phyloP scores from a whole-genome alignment of 2,797 vertebrate genomes.

The Galagoides demidoff region DNA sequence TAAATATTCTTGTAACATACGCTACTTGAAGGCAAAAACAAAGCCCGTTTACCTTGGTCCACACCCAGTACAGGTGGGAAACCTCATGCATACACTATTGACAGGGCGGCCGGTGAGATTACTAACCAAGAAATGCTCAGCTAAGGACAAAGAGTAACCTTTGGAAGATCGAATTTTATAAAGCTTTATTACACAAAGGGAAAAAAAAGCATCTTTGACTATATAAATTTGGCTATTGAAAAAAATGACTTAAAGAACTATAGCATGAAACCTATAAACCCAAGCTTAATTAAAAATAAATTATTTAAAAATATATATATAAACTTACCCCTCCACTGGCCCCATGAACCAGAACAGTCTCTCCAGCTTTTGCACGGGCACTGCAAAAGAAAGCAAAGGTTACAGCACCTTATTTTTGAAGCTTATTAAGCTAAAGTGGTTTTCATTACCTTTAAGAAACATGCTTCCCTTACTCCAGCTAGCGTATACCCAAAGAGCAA shows the following conservation, averaged over 20 bases:
- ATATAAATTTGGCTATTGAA: constrained; percentile 8
- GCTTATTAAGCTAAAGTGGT: not conserved
- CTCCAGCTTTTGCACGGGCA: constrained; percentile 90
- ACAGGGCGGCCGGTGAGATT: not conserved
- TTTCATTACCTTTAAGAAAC: not conserved
- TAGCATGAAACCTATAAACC: not conserved
- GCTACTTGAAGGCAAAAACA: constrained; percentile 39
- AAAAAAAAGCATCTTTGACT: not conserved
- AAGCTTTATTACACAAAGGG: not conserved
- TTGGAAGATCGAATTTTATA: not conserved
- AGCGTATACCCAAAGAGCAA: not conserved
- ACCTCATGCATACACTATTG: not conserved
- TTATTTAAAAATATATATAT: not conserved
- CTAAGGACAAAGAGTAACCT: not conserved
- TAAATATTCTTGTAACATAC: constrained; percentile 18
- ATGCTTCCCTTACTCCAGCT: not conserved
- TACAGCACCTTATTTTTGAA: not conserved
- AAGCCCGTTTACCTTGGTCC: not conserved
- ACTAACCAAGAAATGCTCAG: constrained; percentile 30
- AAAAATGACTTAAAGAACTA: constrained; percentile 16
- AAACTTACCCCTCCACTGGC: constrained; percentile 94
- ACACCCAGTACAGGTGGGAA: not conserved
- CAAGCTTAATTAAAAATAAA: not conserved
- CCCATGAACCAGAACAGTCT: constrained; percentile 94
- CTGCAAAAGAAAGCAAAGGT: constrained; percentile 82